Evolutionary conservation across 2,113 vertebrate species (phyloP).

Genomic region (Archocentrus centrarchus): DNA sequence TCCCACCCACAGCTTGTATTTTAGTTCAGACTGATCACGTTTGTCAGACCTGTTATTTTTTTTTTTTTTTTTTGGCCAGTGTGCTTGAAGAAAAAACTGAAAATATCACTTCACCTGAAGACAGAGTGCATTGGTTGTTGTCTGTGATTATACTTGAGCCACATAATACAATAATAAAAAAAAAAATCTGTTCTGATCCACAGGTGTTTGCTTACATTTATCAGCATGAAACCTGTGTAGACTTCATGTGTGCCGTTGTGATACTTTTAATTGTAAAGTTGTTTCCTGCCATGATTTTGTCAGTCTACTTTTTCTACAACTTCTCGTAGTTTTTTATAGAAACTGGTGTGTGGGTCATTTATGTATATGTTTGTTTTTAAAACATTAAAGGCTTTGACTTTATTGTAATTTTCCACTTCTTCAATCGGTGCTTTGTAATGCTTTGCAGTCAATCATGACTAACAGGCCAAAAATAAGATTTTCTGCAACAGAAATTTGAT

Average conservation of each 20-base stretch:
- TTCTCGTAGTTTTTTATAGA: neutral
- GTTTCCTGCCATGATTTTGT: neutral
- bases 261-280: neutral
- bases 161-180: neutral
- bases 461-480: no score
- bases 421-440: neutral
- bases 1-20: neutral
- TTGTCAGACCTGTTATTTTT: neutral
- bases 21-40: neutral
- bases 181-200: neutral
- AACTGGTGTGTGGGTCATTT: no score
- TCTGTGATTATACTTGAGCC: neutral
- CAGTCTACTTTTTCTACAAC: neutral
- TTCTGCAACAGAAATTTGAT: neutral
- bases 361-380: no score
- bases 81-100: neutral
- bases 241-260: neutral
- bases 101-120: neutral
- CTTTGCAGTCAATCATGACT: neutral
- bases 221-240: neutral
- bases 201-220: neutral
- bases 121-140: neutral
- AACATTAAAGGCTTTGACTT: neutral
- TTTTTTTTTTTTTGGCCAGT: no score
- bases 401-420: neutral